These are phyloP conservation scores for Apis cerana DNA, from an alignment of 1,140 invertebrate species.

Conservation along the genomic window DNA sequence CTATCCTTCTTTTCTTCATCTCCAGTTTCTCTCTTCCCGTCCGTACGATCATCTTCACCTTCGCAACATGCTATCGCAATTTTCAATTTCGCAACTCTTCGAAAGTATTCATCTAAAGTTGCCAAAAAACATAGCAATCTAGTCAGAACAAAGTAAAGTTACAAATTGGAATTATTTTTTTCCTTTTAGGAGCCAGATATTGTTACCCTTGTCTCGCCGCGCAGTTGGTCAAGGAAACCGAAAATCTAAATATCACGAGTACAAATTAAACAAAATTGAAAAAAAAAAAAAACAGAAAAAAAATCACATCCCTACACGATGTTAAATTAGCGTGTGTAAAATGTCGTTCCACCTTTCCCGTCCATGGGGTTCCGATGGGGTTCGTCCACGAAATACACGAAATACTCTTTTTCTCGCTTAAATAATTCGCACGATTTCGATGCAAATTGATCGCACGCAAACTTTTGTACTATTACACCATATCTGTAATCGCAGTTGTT, in stretches of 20 bases:
- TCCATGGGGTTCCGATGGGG: background rate
- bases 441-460: constrained; percentile 24
- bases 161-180: constrained; percentile 56
- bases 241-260: constrained; percentile 61
- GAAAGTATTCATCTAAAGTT: too few species aligned
- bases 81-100: too few species aligned
- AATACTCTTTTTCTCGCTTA: background rate
- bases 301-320: background rate
- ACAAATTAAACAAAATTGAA: background rate
- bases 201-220: constrained; percentile 74
- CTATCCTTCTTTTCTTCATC: too few species aligned
- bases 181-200: constrained; percentile 75
- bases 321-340: constrained; percentile 40
- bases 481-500: constrained; percentile 60
- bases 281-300: background rate
- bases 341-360: constrained; percentile 1
- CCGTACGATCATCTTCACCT: too few species aligned
- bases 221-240: constrained; percentile 74
- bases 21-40: too few species aligned
- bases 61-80: too few species aligned
- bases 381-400: background rate
- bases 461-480: constrained; percentile 27
- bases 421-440: constrained; percentile 13
- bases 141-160: constrained; percentile 10
- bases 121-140: too few species aligned